Percentiles rank a stretch among this genome's conserved stretches.
Conservation (phyloP, 2,113 vertebrate species). For the Axis porcinus region DNA sequence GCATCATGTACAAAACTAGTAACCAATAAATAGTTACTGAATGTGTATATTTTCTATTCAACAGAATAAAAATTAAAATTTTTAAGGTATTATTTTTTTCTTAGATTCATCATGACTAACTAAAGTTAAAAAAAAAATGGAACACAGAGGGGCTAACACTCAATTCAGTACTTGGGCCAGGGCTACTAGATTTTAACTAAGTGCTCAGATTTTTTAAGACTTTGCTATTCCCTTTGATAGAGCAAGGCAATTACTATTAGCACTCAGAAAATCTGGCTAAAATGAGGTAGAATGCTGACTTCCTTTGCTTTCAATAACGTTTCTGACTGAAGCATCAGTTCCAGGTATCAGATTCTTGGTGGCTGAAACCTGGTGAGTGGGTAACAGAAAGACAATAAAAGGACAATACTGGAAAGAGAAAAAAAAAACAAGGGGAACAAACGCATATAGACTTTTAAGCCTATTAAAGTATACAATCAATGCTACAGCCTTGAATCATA, state of each 20-base stretch:
- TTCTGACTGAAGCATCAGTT: neutral
- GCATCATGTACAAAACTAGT: neutral
- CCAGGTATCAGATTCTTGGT: constrained; percentile 18
- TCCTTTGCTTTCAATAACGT: neutral
- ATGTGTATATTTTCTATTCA: neutral
- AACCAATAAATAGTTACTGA: neutral
- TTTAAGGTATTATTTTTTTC: neutral
- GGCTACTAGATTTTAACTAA: neutral
- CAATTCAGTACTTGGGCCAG: neutral
- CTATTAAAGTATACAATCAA: constrained; percentile 28
- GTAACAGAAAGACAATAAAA: constrained; percentile 24
- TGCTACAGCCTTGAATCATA: constrained; percentile 16
- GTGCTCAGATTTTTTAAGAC: neutral
- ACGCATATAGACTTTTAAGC: neutral
- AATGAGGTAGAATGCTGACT: neutral
- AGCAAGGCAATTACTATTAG: neutral
- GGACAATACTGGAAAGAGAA: neutral
- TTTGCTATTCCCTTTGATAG: neutral
- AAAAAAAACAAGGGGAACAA: neutral
- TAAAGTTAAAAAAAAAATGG: constrained; percentile 34
- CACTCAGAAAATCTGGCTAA: constrained; percentile 13
- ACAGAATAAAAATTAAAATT: constrained; percentile 30
- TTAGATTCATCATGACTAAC: constrained; percentile 20
- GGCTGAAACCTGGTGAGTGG: neutral
- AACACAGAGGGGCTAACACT: neutral